Conservation (phyloP, 1,140 invertebrate genomes). For the Microplitis demolitor region DNA sequence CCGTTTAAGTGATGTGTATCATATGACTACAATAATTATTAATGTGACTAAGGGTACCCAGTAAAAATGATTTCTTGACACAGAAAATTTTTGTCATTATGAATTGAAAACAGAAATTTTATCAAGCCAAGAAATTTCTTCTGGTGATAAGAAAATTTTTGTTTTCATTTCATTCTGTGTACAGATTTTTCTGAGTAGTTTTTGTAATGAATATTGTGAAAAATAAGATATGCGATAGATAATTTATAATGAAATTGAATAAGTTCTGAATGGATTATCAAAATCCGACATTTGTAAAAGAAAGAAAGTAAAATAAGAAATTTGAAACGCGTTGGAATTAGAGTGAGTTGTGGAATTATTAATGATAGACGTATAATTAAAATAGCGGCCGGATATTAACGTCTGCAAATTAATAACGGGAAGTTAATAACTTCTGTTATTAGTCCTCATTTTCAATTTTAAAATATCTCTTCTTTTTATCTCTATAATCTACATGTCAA, state of each 20-base stretch:
- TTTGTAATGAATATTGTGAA: too few relatives aligned
- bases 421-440: background rate
- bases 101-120: too few relatives aligned
- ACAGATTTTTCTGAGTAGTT: too few relatives aligned
- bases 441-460: constrained; percentile 1
- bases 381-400: constrained; percentile 19
- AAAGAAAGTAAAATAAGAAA: background rate
- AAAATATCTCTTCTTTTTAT: background rate
- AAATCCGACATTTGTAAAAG: background rate
- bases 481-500: background rate
- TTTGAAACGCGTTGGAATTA: background rate
- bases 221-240: too few relatives aligned
- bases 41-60: background rate
- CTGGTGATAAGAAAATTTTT: too few relatives aligned
- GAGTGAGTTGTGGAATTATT: constrained; percentile 7
- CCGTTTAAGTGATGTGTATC: background rate
- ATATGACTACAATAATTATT: background rate
- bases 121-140: too few relatives aligned
- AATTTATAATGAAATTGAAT: too few relatives aligned
- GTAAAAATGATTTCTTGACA: too few relatives aligned
- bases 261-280: too few relatives aligned
- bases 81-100: too few relatives aligned
- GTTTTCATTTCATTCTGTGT: too few relatives aligned
- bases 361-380: constrained; percentile 26
- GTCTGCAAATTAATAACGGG: constrained; percentile 13